Evolutionary conservation across 1,140 invertebrate species (phyloP), one percentile per base, ranked within the genome.

Genomic region (Macrobrachium rosenbergii): DNA sequence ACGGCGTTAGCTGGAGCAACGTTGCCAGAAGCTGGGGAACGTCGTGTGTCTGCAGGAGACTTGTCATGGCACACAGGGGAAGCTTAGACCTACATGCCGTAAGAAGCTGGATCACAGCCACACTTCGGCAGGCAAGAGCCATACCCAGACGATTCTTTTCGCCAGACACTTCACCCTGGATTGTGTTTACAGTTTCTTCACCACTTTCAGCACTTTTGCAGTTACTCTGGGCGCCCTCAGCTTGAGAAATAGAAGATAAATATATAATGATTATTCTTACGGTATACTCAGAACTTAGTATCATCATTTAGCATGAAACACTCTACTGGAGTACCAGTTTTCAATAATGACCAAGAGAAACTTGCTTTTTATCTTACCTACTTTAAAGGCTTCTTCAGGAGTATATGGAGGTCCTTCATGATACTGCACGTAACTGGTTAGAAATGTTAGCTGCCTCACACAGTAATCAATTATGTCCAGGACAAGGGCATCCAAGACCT

Each of bases 1-100:
- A 88, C 11, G 87, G 87, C 23, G 73, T 6, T 37, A 64, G 10
- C 8, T 82, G 28, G 7, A 89, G 69, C 19, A 89, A 60, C 0
- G 78, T 43, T 17, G 82, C 82, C 80, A 89, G 60, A 12, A 89
- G 88, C 64, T 89, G 83, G n/a, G 83, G 83, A 0, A 86, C 77
- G 64, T 89, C 88, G 43, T 89, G 88, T 0, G 80, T 82, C 14
- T n/a, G n/a, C 58, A 86, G n/a, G 5, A 89, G 37, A 16, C 88
- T 77, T 11, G 83, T 82, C 17, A 83, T 78, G 21, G 76, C 83
- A 63, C 88, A 89, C 37, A 89, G 73, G 0, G 88, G 88, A 5
- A 89, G 83, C 14, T 75, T 60, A 7, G 28, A 19, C 10, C 75
- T 64, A 60, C 80, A 79, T 2, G 37, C 11, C 5, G 88, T n/a